Conservation (phyloP, 2,113 vertebrate genomes). For the Echinops telfairi region DNA sequence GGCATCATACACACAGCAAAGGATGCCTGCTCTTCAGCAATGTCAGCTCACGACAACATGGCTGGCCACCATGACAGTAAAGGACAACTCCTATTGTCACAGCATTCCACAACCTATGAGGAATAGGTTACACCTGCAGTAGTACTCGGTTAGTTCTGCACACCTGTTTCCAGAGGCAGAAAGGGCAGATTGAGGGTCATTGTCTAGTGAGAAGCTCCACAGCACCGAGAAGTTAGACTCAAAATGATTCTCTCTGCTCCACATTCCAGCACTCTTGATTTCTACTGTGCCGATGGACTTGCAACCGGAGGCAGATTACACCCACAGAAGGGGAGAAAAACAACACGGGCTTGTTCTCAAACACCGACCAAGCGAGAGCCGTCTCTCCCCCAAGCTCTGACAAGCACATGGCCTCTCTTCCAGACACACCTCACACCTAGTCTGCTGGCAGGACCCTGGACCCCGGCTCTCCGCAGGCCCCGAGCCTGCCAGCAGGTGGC, state of each 20-base stretch:
- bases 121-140: no score
- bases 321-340: not conserved
- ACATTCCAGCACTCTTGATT: not conserved
- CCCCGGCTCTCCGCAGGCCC: not conserved
- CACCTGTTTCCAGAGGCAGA: not conserved
- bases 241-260: not conserved
- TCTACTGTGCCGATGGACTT: not conserved
- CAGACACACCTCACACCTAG: accelerated
- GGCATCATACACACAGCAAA: not conserved
- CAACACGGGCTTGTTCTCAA: not conserved
- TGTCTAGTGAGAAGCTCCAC: not conserved
- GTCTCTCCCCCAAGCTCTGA: not conserved
- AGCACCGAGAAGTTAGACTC: not conserved
- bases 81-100: accelerated
- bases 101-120: not conserved
- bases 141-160: accelerated
- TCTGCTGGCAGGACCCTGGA: not conserved
- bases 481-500: no score
- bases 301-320: not conserved
- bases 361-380: no score
- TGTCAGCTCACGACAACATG: not conserved
- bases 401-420: accelerated
- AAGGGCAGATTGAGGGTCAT: not conserved
- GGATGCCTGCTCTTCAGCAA: not conserved
- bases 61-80: no score